phyloP scores from a whole-genome alignment of 1,140 invertebrate genomes.

The Drosophila murphyi region DNA sequence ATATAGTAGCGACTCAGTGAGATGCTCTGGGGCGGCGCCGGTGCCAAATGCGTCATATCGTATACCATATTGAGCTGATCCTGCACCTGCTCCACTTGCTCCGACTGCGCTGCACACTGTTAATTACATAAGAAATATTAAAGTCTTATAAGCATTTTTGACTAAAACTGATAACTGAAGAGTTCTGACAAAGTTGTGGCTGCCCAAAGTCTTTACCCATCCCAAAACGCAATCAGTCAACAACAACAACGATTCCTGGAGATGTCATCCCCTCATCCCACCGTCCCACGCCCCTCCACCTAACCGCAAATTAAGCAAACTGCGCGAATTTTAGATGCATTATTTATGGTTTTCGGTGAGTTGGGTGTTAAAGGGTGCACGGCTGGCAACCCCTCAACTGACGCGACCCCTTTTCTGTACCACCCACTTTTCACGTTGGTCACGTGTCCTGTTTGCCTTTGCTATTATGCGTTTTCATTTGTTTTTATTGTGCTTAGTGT shows the following conservation, averaged over 20 bases:
- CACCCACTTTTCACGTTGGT: constrained; percentile 13
- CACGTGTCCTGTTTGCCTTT: constrained; percentile 66
- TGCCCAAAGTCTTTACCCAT: too few relatives aligned
- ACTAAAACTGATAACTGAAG: too few relatives aligned
- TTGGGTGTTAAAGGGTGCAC: constrained; percentile 36
- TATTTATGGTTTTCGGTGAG: constrained; percentile 61
- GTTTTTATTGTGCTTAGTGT: constrained; percentile 61
- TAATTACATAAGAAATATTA: neutral
- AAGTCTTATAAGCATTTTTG: neutral
- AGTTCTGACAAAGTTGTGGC: too few relatives aligned
- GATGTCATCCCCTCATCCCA: neutral
- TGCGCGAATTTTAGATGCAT: constrained; percentile 38
- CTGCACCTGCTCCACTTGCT: constrained; percentile 9
- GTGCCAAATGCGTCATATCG: constrained; percentile 81
- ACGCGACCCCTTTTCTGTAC: constrained; percentile 18
- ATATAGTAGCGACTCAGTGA: constrained; percentile 78
- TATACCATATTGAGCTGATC: constrained; percentile 69
- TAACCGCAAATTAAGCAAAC: constrained; percentile 21
- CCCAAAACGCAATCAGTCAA: too few relatives aligned
- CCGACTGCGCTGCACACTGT: neutral
- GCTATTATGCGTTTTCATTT: constrained; percentile 66
- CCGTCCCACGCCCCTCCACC: neutral
- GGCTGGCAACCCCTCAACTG: constrained; percentile 11
- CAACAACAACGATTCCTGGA: too few relatives aligned
- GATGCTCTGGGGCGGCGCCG: constrained; percentile 74